Conservation (phyloP, 2,797 vertebrate species). For the Ara ararauna region DNA sequence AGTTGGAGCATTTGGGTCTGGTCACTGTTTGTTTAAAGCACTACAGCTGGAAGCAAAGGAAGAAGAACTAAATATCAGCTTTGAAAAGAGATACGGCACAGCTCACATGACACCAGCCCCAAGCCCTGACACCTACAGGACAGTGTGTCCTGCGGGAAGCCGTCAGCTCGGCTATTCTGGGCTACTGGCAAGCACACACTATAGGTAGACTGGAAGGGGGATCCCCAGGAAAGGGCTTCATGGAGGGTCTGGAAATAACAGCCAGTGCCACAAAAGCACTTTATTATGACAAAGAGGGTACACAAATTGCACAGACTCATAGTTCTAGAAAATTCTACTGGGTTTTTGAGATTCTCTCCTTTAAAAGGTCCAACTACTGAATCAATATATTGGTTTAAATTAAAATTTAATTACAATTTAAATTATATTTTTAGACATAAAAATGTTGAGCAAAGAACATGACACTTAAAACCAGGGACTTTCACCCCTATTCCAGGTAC, state of each 20-base stretch:
- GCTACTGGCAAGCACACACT: neutral
- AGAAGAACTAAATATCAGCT: conserved; percentile 26
- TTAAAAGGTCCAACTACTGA: neutral
- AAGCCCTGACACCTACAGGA: conserved; percentile 46
- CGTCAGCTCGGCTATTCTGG: conserved; percentile 50
- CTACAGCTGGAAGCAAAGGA: conserved; percentile 2
- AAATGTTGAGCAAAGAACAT: neutral
- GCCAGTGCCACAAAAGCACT: neutral
- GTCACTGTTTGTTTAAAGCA: neutral
- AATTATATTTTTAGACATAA: neutral
- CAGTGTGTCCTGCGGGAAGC: conserved; percentile 49
- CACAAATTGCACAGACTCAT: neutral
- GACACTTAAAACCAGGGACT: neutral
- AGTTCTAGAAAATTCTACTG: rapidly evolving
- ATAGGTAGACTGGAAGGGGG: neutral
- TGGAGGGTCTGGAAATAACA: neutral
- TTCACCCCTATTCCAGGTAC: neutral
- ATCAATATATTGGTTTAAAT: neutral
- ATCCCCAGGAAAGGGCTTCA: neutral
- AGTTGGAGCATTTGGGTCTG: neutral
- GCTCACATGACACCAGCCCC: conserved; percentile 37
- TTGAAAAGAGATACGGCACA: conserved; percentile 48
- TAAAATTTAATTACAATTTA: neutral
- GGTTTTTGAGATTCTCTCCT: neutral
- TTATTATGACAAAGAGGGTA: rapidly evolving